A percentile compares a stretch with the other conserved stretches of the same genome.
These are phyloP conservation scores for Dolichotis patagonum DNA, from an alignment of 2,113 vertebrate species.

Conservation along the genomic window DNA sequence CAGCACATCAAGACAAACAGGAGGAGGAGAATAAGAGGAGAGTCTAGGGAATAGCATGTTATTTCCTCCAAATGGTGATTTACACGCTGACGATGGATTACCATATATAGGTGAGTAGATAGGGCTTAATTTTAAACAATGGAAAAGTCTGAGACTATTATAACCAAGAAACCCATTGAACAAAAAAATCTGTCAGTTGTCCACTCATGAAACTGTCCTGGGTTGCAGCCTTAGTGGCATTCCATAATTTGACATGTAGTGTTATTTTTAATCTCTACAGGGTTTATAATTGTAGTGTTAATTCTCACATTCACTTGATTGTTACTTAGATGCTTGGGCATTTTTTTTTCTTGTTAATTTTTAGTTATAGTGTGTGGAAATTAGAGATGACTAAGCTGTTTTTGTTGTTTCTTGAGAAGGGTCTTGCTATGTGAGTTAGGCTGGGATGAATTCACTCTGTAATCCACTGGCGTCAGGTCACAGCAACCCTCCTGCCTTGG, in stretches of 20 bases:
- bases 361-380: background rate
- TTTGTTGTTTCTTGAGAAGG: background rate
- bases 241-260: background rate
- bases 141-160: conserved; percentile 22
- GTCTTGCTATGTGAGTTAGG: background rate
- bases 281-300: background rate
- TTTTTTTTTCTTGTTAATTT: conserved; percentile 23
- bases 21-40: background rate
- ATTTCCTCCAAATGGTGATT: background rate
- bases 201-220: background rate
- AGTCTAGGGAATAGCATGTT: background rate
- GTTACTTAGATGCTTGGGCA: background rate
- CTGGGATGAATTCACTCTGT: background rate
- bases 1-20: background rate
- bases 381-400: background rate
- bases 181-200: background rate
- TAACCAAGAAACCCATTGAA: background rate
- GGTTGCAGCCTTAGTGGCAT: background rate
- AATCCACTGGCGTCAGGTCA: background rate
- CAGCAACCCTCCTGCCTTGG: background rate
- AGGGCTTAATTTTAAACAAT: conserved; percentile 8
- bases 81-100: background rate
- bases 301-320: background rate
- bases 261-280: background rate
- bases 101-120: background rate